Base-by-base conservation (phyloP, 2,113 vertebrate species). In the Pelecanoides urinatrix region DNA sequence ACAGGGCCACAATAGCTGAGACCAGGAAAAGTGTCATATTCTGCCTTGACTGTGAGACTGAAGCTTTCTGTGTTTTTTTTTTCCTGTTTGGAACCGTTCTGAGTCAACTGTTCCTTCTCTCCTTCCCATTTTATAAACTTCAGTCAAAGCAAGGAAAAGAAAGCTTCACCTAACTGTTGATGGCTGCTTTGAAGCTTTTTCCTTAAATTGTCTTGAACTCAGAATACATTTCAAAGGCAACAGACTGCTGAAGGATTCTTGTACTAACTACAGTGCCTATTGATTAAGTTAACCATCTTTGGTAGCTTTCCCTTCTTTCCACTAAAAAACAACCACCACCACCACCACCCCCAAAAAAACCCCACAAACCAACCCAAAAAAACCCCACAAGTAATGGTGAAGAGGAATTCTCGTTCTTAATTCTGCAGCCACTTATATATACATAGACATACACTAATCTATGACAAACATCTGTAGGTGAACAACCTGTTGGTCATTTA, bases 321-420 rank as follows among this genome's bases (percentile, higher is more conserved):
- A n/a, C 40, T 53, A 47, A 92, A 47, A 65, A 55, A 3, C 27
- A 34, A 80, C 16, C 52, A 73, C 29, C 44, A 61, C 14, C 13
- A 44, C 45, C 17, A 19, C 6, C 47, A 23, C 8, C 9, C 12
- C 15, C 10, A 68, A 79, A n/a, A 79, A n/a, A 4, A 4, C 34
- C 36, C 26, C 30, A 58, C 34, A 82, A 82, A n/a, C 10, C n/a
- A 84, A 62, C 20, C 13, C 9, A 4, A 47, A 34, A 45, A 52
- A 55, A 6, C 3, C 2, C 2, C 30, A 70, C 0, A 0, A 72
- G 29, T 29, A 56, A 32, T 4, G 6, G 11, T 50, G 23, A 91
- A 50, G 29, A 49, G 10, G 16, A 20, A 77, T 72, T 76, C 65
- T 72, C 45, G 20, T 66, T 71, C 47, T 67, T 59, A 62, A 71